Percentiles rank a stretch among this genome's conserved stretches.
Conservation (phyloP, 2,888 invertebrate genomes). For the Cylloceria caligata region DNA sequence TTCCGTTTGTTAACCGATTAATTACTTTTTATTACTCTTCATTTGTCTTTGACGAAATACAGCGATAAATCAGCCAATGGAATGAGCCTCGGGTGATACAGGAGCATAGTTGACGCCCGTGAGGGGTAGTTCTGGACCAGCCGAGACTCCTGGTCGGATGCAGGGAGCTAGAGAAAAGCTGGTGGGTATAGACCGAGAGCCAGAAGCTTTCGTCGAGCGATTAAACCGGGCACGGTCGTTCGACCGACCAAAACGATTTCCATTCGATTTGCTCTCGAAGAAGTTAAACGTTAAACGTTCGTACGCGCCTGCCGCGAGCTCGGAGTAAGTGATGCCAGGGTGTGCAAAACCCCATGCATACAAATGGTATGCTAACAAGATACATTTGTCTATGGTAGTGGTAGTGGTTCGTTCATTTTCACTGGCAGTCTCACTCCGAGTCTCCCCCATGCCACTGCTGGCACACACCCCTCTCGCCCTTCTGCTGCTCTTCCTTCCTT, state of each 20-base stretch:
- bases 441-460: conserved; percentile 65
- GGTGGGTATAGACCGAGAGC: conserved; percentile 25
- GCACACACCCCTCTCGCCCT: conserved; percentile 40
- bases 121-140: conserved; percentile 49
- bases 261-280: conserved; percentile 80
- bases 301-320: conserved; percentile 61
- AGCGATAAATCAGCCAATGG: conserved; percentile 44
- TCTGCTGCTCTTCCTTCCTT: conserved; percentile 55
- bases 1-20: background rate
- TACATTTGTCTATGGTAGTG: conserved; percentile 83
- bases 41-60: conserved; percentile 11
- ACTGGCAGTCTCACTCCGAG: conserved; percentile 53
- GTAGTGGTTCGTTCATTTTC: conserved; percentile 58
- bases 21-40: background rate
- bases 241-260: conserved; percentile 77
- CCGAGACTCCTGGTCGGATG: background rate
- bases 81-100: conserved; percentile 25
- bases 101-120: conserved; percentile 27
- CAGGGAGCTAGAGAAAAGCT: conserved; percentile 15
- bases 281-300: conserved; percentile 81
- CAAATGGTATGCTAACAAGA: conserved; percentile 84
- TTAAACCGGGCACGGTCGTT: conserved; percentile 69
- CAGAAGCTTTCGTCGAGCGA: conserved; percentile 65
- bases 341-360: conserved; percentile 84
- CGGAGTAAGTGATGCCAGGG: conserved; percentile 69